A percentile compares a stretch with the other conserved stretches of the same genome.
Conservation (phyloP, 2,888 invertebrate species). For the Nematopogon swammerdamellus region DNA sequence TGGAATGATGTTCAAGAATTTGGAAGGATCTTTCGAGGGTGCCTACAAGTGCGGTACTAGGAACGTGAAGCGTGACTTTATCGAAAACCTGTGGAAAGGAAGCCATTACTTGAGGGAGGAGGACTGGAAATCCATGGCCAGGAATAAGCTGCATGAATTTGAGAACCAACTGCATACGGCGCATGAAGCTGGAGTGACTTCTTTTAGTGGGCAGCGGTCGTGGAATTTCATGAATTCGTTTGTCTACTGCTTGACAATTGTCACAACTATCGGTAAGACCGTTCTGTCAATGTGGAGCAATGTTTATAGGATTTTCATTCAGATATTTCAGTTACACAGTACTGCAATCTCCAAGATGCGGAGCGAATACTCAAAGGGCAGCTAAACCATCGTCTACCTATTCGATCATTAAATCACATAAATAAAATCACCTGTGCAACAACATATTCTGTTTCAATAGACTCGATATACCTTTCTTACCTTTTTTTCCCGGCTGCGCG, state of each 20-base stretch:
- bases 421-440: too few relatives aligned
- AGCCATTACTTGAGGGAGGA: slow-evolving; percentile 83
- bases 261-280: slow-evolving; percentile 84
- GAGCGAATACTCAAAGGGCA: too few relatives aligned
- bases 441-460: too few relatives aligned
- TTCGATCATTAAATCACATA: too few relatives aligned
- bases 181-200: slow-evolving; percentile 79
- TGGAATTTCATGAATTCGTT: slow-evolving; percentile 89
- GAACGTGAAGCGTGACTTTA: slow-evolving; percentile 80
- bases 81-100: slow-evolving; percentile 77
- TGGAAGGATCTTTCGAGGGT: slow-evolving; percentile 82
- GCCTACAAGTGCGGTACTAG: slow-evolving; percentile 87
- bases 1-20: slow-evolving; percentile 74
- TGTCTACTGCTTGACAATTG: slow-evolving; percentile 80
- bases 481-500: too few relatives aligned
- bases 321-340: too few relatives aligned
- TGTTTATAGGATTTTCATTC: too few relatives aligned
- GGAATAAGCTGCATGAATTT: slow-evolving; percentile 75
- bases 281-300: slow-evolving; percentile 5
- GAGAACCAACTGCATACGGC: slow-evolving; percentile 83
- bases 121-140: slow-evolving; percentile 85
- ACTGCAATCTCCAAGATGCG: too few relatives aligned
- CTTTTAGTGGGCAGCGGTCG: slow-evolving; percentile 78
- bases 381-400: too few relatives aligned
- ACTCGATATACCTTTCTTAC: too few relatives aligned